These are phyloP conservation scores for Holothuria glaberrima DNA, from an alignment of 35 echinoderm and acorn worm species.

Conservation along the genomic window DNA sequence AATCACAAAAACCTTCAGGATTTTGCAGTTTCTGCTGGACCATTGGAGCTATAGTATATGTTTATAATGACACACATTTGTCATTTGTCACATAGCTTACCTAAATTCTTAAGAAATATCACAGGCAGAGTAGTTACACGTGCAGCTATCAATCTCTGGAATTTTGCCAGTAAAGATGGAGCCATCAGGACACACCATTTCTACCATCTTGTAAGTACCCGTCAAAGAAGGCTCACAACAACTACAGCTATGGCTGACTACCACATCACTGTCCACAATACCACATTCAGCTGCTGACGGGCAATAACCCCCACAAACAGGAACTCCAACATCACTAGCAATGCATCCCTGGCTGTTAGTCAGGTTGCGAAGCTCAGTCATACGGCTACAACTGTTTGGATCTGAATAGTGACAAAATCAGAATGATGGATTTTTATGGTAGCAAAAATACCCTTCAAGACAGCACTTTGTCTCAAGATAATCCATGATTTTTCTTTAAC, in stretches of 20 bases:
- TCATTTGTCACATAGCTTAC: no score
- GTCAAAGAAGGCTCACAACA: background rate
- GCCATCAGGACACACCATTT: conserved; percentile 17
- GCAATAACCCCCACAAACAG: conserved; percentile 54
- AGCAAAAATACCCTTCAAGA: no score
- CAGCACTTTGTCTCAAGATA: no score
- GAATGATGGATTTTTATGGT: no score
- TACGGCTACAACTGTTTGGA: conserved; percentile 9
- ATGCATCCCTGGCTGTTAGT: conserved; percentile 64
- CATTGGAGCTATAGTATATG: no score
- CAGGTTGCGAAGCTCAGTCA: conserved; percentile 42
- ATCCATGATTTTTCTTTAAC: no score
- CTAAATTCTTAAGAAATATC: background rate
- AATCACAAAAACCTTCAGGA: no score
- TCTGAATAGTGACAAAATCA: background rate
- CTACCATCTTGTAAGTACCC: background rate
- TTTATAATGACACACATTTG: no score
- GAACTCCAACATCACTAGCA: conserved; percentile 42
- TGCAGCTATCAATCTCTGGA: conserved; percentile 1
- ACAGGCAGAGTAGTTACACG: background rate
- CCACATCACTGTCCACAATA: background rate
- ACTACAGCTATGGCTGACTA: conserved; percentile 17
- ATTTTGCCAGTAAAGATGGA: conserved; percentile 2
- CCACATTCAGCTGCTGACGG: conserved; percentile 38
- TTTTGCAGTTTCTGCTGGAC: no score